A percentile compares a stretch with the other conserved stretches of the same genome.
Conservation (phyloP, 2,113 vertebrate genomes). For the Emydocephalus ijimae region DNA sequence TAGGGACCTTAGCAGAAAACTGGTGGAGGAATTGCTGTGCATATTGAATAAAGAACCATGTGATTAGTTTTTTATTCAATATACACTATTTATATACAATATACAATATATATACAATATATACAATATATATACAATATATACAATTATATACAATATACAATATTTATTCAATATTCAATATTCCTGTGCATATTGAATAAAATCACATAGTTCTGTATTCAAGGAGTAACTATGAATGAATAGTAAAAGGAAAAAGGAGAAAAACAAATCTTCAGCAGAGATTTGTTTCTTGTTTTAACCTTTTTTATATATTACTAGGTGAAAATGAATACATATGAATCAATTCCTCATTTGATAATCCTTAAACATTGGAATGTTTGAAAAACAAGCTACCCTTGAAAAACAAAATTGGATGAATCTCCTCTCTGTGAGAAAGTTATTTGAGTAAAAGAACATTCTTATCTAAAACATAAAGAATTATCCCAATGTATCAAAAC, state of each 20-base stretch:
- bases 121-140: no score
- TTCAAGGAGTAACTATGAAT: background rate
- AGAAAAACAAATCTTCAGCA: background rate
- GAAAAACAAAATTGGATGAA: background rate
- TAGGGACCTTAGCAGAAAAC: background rate
- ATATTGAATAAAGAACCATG: background rate
- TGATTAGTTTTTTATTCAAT: no score
- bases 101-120: no score
- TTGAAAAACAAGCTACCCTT: background rate
- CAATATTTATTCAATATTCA: no score
- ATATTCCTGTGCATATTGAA: background rate
- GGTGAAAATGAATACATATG: background rate
- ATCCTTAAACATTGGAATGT: background rate
- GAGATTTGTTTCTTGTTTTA: background rate
- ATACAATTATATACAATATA: no score
- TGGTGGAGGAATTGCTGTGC: background rate
- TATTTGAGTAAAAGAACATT: background rate
- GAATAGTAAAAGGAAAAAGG: background rate
- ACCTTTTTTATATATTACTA: background rate
- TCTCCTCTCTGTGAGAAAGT: background rate
- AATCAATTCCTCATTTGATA: background rate
- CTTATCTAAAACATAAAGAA: background rate
- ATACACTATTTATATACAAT: no score
- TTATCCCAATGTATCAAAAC: background rate
- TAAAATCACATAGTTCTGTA: background rate